Conservation (phyloP, 2,888 invertebrate species). For the Caenorhabditis afra region DNA sequence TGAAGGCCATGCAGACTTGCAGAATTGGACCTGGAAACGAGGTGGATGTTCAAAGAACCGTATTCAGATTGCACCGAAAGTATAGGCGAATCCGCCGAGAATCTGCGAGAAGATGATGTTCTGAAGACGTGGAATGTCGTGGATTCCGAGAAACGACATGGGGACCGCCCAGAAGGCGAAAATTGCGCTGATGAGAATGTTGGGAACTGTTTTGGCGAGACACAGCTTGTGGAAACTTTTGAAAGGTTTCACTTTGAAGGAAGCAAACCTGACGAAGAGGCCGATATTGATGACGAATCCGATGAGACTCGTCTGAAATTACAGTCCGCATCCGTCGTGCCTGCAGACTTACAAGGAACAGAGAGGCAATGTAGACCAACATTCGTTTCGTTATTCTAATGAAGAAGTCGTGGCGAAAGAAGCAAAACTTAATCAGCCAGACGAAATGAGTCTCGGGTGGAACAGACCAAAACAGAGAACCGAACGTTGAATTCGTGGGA, state of each 20-base stretch:
- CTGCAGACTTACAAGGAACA: no score
- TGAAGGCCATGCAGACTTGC: slow-evolving; percentile 51
- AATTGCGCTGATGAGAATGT: slow-evolving; percentile 33
- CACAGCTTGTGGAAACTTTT: slow-evolving; percentile 47
- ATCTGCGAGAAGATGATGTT: slow-evolving; percentile 39
- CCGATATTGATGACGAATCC: slow-evolving; percentile 23
- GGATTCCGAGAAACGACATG: slow-evolving; percentile 26
- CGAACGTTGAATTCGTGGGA: no score
- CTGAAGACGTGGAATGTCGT: slow-evolving; percentile 33
- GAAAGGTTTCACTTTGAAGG: slow-evolving; percentile 35
- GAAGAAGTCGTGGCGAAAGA: no score
- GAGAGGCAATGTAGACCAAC: no score
- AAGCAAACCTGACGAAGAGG: slow-evolving; percentile 23
- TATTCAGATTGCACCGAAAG: slow-evolving; percentile 7
- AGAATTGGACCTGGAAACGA: slow-evolving; percentile 26
- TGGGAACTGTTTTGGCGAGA: slow-evolving; percentile 40
- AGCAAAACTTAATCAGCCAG: no score
- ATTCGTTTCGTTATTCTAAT: no score
- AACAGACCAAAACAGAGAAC: no score
- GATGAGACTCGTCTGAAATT: slow-evolving; percentile 42
- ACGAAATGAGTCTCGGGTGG: no score
- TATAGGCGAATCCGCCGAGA: slow-evolving; percentile 42
- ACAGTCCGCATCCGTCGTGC: no score
- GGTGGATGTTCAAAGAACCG: no score
- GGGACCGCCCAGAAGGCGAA: slow-evolving; percentile 43